These are phyloP conservation scores for Tretioscincus oriximinensis DNA, from an alignment of 2,113 vertebrate genomes.

Conservation along the genomic window DNA sequence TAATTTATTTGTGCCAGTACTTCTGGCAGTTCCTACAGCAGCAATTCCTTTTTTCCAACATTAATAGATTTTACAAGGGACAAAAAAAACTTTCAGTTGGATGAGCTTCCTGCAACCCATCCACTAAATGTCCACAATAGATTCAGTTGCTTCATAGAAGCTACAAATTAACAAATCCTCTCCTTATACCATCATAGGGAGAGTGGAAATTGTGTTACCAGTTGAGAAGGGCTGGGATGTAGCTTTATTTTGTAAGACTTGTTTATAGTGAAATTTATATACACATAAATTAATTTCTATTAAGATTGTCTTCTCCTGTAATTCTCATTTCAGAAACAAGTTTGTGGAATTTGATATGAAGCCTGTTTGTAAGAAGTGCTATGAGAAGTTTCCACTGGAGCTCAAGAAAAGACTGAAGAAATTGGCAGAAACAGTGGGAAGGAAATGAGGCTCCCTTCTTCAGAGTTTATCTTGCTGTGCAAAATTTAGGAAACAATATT, in stretches of 20 bases:
- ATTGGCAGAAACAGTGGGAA: slow-evolving; percentile 89
- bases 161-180: too few relatives aligned
- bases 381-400: slow-evolving; percentile 97
- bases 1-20: too few relatives aligned
- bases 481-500: slow-evolving; percentile 42
- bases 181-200: too few relatives aligned
- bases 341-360: slow-evolving; percentile 99
- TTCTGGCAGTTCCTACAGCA: too few relatives aligned
- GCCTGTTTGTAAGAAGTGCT: slow-evolving; percentile 99
- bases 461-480: slow-evolving; percentile 34
- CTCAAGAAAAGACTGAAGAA: slow-evolving; percentile 99
- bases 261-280: background rate
- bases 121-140: too few relatives aligned
- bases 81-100: too few relatives aligned
- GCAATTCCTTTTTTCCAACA: too few relatives aligned
- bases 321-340: slow-evolving; percentile 86
- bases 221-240: background rate
- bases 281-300: background rate
- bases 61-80: too few relatives aligned
- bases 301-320: slow-evolving; percentile 49
- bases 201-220: too few relatives aligned
- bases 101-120: too few relatives aligned
- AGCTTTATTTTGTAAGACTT: background rate
- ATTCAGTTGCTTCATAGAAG: too few relatives aligned
- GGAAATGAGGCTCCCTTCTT: slow-evolving; percentile 77